Percentiles rank a stretch among this genome's conserved stretches.
These are phyloP conservation scores for Drosophila algonquin DNA, from an alignment of 2,888 invertebrate species.

Conservation along the genomic window DNA sequence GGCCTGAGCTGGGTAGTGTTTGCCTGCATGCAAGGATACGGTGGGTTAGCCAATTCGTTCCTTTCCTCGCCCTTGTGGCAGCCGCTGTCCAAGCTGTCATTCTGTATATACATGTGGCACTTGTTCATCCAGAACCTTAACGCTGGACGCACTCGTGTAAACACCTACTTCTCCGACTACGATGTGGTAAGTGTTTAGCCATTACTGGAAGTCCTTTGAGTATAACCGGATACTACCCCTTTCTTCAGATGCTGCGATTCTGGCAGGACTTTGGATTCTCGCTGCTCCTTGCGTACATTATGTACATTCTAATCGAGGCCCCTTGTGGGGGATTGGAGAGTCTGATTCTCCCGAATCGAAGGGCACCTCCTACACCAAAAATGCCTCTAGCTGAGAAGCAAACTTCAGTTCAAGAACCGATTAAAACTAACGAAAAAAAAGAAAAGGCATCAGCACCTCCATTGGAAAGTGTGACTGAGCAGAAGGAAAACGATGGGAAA, in stretches of 20 bases:
- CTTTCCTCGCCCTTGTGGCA: conserved; percentile 71
- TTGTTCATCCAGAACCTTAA: conserved; percentile 57
- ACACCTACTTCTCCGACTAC: conserved; percentile 64
- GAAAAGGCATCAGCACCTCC: conserved; percentile 18
- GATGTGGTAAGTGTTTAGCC: conserved; percentile 31
- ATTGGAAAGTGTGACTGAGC: conserved; percentile 3
- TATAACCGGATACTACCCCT: background rate
- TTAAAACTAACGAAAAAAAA: too few species aligned
- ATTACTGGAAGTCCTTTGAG: background rate
- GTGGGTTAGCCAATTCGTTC: conserved; percentile 65
- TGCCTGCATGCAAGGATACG: conserved; percentile 75
- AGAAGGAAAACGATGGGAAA: background rate
- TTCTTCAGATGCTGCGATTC: conserved; percentile 54
- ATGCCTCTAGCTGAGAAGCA: conserved; percentile 15
- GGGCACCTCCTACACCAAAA: conserved; percentile 26
- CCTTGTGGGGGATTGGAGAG: conserved; percentile 40
- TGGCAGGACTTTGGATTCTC: conserved; percentile 74
- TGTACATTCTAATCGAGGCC: conserved; percentile 41
- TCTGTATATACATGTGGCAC: conserved; percentile 71
- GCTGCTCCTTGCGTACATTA: conserved; percentile 38
- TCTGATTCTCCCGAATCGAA: conserved; percentile 44
- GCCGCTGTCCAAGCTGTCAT: conserved; percentile 68
- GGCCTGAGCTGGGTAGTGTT: conserved; percentile 76
- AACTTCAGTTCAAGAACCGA: background rate
- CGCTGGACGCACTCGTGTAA: conserved; percentile 51